Conservation (phyloP, 2,797 vertebrate species). For the Sebastes dallii region DNA sequence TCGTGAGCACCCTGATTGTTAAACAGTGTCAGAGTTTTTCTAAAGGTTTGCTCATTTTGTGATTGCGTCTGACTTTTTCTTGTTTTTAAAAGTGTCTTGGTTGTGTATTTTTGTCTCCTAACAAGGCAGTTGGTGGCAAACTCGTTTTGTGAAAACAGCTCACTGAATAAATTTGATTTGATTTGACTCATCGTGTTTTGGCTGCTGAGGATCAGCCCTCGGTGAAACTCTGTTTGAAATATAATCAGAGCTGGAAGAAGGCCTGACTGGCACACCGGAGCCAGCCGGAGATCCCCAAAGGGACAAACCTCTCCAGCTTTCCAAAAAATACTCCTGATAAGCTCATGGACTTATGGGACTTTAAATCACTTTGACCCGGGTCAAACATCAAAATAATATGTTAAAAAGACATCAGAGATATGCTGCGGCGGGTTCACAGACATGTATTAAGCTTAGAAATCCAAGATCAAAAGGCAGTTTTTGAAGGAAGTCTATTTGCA, state of each 20-base stretch:
- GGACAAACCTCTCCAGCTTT: conserved; percentile 37
- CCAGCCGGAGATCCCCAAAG: conserved; percentile 35
- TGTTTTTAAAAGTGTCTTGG: conserved; percentile 5
- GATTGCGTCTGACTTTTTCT: not conserved
- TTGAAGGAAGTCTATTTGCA: conserved; percentile 51
- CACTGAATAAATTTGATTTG: conserved; percentile 55
- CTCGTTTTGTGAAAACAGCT: conserved; percentile 41
- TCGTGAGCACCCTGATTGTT: not conserved
- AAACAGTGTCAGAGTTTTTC: not conserved
- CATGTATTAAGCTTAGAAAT: conserved; percentile 49
- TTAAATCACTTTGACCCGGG: conserved; percentile 58
- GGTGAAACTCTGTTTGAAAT: conserved; percentile 61
- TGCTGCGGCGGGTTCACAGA: conserved; percentile 18
- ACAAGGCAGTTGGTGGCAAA: conserved; percentile 28
- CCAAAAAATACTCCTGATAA: conserved; percentile 47
- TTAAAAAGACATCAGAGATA: conserved; percentile 48
- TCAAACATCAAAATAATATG: conserved; percentile 57
- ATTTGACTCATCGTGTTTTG: conserved; percentile 55
- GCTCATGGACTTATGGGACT: conserved; percentile 51
- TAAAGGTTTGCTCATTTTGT: not conserved
- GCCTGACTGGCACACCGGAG: conserved; percentile 18
- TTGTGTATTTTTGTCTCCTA: conserved; percentile 22
- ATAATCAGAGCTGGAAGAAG: conserved; percentile 64
- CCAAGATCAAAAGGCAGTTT: conserved; percentile 49
- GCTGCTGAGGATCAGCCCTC: conserved; percentile 31